phyloP scores from a whole-genome alignment of 35 echinoderm and acorn worm genomes.

The Lytechinus variegatus region DNA sequence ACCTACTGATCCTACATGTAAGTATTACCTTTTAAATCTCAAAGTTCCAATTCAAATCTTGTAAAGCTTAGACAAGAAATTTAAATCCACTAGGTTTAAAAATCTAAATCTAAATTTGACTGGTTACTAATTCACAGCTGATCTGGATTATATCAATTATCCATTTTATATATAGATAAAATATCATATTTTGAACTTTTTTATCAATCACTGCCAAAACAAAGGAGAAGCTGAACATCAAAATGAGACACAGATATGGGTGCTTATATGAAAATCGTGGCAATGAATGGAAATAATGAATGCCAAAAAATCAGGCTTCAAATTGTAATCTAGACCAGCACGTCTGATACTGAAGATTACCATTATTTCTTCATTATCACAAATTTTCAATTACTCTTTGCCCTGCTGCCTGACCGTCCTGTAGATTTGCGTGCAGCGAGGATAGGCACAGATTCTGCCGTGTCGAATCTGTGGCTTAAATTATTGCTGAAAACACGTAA shows the following conservation, averaged over 20 bases:
- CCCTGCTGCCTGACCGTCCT: background rate
- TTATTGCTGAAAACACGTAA: background rate
- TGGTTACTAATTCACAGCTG: too few relatives aligned
- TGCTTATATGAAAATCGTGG: background rate
- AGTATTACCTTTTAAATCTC: too few relatives aligned
- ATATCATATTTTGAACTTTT: too few relatives aligned
- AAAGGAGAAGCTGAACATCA: too few relatives aligned
- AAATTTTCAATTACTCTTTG: background rate
- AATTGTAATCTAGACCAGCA: background rate
- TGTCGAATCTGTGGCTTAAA: background rate
- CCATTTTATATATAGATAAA: too few relatives aligned
- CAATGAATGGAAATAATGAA: background rate
- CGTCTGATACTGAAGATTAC: background rate
- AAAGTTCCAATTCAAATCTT: too few relatives aligned
- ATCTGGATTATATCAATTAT: too few relatives aligned
- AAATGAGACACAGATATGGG: background rate
- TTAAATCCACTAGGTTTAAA: too few relatives aligned
- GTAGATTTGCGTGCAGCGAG: background rate
- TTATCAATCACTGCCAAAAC: too few relatives aligned
- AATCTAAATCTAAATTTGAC: too few relatives aligned
- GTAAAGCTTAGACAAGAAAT: too few relatives aligned
- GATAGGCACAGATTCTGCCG: background rate
- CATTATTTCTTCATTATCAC: background rate
- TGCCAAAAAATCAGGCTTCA: background rate
- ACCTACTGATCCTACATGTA: too few relatives aligned